phyloP scores from a whole-genome alignment of 53 echinoderm and acorn worm genomes.

The Actinopyga echinites region DNA sequence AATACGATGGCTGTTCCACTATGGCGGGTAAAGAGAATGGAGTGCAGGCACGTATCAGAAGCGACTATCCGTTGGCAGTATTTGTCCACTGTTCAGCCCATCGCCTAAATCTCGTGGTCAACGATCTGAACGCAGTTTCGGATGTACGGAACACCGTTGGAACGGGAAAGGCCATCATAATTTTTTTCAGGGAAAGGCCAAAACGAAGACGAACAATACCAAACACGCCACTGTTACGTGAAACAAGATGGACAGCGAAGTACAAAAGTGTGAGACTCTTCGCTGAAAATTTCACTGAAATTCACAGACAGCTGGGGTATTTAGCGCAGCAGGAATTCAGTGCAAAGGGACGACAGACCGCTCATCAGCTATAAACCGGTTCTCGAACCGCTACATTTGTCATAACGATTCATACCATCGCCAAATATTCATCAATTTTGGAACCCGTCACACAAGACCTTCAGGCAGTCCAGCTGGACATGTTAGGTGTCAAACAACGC shows the following conservation, averaged over 20 bases:
- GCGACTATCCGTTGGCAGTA: not conserved
- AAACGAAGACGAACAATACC: not conserved
- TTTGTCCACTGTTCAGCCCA: not conserved
- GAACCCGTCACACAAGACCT: too few relatives aligned
- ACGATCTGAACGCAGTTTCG: not conserved
- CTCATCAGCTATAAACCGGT: too few relatives aligned
- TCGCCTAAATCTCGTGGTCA: not conserved
- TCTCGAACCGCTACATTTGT: too few relatives aligned
- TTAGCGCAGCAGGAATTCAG: too few relatives aligned
- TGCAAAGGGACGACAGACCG: too few relatives aligned
- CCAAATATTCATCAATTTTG: too few relatives aligned
- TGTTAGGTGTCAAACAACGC: too few relatives aligned
- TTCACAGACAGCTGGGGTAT: not conserved
- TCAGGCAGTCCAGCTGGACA: too few relatives aligned
- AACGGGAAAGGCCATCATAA: not conserved
- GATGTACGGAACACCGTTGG: not conserved
- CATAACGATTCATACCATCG: too few relatives aligned
- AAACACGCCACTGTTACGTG: not conserved
- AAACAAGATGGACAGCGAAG: not conserved
- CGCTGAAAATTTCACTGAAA: not conserved
- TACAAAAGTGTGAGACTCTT: not conserved
- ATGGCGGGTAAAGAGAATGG: not conserved
- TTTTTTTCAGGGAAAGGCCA: too few relatives aligned
- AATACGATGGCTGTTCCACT: not conserved
- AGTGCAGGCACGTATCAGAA: not conserved